A percentile compares a stretch with the other conserved stretches of the same genome.
Conservation (phyloP, 2,113 vertebrate species). For the Callionymus lyra region DNA sequence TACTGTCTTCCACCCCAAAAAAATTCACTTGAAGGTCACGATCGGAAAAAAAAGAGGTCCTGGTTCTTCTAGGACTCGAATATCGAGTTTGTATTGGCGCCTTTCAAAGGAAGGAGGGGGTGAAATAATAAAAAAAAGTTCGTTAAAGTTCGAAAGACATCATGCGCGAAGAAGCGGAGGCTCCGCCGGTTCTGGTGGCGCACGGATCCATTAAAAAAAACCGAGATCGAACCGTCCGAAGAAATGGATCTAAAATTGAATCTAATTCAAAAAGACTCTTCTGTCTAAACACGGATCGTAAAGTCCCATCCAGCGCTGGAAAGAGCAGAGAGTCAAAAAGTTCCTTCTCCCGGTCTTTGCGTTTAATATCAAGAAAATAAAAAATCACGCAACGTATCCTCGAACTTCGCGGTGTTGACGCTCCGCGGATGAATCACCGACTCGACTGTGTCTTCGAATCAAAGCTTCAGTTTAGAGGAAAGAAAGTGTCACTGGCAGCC, state of each 20-base stretch:
- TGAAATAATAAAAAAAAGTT: too few species aligned
- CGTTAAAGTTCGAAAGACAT: slow-evolving; percentile 5
- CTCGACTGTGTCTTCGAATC: slow-evolving; percentile 24
- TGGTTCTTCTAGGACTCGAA: background rate
- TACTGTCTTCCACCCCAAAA: slow-evolving; percentile 59
- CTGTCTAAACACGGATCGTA: background rate
- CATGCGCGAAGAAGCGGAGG: slow-evolving; percentile 40
- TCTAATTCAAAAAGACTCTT: too few species aligned
- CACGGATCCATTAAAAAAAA: slow-evolving; percentile 59
- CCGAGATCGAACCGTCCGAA: slow-evolving; percentile 22
- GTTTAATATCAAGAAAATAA: too few species aligned
- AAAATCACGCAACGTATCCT: too few species aligned
- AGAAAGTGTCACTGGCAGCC: slow-evolving; percentile 65
- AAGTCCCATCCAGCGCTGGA: background rate
- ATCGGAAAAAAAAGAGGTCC: background rate
- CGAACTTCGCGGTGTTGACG: too few species aligned
- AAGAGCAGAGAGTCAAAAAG: background rate
- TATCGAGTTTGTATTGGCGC: background rate
- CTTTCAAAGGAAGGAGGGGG: background rate
- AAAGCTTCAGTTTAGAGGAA: slow-evolving; percentile 57
- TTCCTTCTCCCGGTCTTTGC: background rate
- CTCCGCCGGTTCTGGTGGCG: slow-evolving; percentile 29
- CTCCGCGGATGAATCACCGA: background rate
- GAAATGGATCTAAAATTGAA: too few species aligned
- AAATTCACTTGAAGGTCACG: slow-evolving; percentile 28